Base-by-base conservation (phyloP, 2,888 invertebrate genomes). In the Mimachlamys varia region DNA sequence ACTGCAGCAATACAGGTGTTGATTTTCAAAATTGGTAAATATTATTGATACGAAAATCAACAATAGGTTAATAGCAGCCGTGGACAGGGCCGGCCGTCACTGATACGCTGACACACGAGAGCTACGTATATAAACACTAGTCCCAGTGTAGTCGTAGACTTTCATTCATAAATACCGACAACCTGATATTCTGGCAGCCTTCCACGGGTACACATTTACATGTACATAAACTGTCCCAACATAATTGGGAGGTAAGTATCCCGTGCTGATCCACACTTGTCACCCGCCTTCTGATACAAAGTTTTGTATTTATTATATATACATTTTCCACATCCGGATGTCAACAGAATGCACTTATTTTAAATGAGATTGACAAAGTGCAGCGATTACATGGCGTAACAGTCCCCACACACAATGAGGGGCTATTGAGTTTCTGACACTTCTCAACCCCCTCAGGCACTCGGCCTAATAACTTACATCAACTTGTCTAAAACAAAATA, bases 11-110 rank as follows among this genome's bases (percentile, higher is more conserved):
- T 22, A 76, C 27, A 33, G 22, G 76, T 76, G 76, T 76, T 76
- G 76, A 76, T 76, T 76, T 27, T 76, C 76, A 76, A 76, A 76
- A 76, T 76, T 76, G 76, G 76, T 76, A 76, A 76, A 76, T 76
- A 76, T 76, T 76, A 76, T 76, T 76, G 33, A 76, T 76, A 76
- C 76, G 33, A 76, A 76, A 76, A 76, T 5, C 33, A 76, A 76
- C 76, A 76, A 76, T 76, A 15, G 33, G 76, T n/a, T 76, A 76
- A 76, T 15, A 27, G 33, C 62, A 62, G 7, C 76, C 33, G 27
- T 76, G 22, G 22, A 27, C 76, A 27, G 33, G 12, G 1, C n/a
- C 19, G 22, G 22, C 7, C n/a, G 22, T 22, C n/a, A 19, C 0
- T 76, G 76, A 76, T 76, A 22, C 27, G 76, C 33, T 76, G 76